phyloP scores from a whole-genome alignment of 2,797 vertebrate genomes.

The Poeciliopsis presidionis region DNA sequence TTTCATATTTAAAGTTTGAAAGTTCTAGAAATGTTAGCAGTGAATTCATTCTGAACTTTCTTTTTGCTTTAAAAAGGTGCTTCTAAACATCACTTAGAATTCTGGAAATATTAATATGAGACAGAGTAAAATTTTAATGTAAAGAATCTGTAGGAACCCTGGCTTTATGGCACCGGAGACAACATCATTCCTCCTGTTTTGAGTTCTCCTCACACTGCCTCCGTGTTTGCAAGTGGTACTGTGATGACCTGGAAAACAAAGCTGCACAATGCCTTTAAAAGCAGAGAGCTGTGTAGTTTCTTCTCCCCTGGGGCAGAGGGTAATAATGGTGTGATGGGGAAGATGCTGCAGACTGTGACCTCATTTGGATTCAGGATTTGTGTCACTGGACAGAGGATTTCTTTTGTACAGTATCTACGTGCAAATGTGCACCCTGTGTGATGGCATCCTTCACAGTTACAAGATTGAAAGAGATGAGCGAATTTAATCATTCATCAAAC shows the following conservation, averaged over 20 bases:
- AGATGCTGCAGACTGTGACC: slow-evolving; percentile 72
- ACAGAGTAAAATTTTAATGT: not conserved
- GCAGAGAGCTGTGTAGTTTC: slow-evolving; percentile 59
- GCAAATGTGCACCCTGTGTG: slow-evolving; percentile 12
- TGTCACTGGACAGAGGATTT: slow-evolving; percentile 48
- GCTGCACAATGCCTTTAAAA: slow-evolving; percentile 56
- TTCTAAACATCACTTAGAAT: not conserved
- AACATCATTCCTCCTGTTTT: slow-evolving; percentile 16
- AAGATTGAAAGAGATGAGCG: slow-evolving; percentile 46
- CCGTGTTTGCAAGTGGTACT: slow-evolving; percentile 45
- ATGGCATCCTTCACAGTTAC: slow-evolving; percentile 49
- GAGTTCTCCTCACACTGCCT: slow-evolving; percentile 38
- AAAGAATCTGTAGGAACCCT: not conserved
- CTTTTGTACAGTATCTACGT: slow-evolving; percentile 20
- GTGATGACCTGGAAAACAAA: slow-evolving; percentile 51
- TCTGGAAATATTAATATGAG: slow-evolving; percentile 11
- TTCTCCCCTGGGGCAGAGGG: slow-evolving; percentile 62
- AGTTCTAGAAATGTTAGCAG: not conserved
- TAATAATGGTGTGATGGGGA: slow-evolving; percentile 72
- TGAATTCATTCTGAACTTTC: not conserved
- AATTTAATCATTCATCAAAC: slow-evolving; percentile 60
- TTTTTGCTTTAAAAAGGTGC: not conserved
- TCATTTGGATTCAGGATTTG: slow-evolving; percentile 68
- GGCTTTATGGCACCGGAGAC: not conserved
- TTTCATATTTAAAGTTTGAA: not conserved